These are phyloP conservation scores for Plagodis pulveraria DNA, from an alignment of 2,888 invertebrate species.

Conservation along the genomic window DNA sequence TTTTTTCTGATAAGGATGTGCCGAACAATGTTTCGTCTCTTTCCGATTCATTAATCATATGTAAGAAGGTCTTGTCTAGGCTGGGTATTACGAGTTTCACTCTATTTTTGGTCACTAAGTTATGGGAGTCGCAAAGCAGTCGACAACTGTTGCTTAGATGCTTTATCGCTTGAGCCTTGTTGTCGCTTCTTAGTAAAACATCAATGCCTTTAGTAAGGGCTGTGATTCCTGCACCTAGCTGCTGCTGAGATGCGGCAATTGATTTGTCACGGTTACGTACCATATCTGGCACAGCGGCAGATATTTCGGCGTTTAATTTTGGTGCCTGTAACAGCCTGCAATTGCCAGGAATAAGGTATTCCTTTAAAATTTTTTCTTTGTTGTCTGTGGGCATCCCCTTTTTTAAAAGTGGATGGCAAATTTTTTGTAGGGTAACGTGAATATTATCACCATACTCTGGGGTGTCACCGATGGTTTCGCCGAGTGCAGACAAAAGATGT, in stretches of 20 bases:
- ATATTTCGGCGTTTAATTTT: slow-evolving; percentile 9
- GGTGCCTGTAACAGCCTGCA: slow-evolving; percentile 12
- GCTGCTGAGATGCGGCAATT: slow-evolving; percentile 1
- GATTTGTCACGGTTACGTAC: slow-evolving; percentile 9
- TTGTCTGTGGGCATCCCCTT: slow-evolving; percentile 1
- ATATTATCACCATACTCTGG: slow-evolving; percentile 9
- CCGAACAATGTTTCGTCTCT: slow-evolving; percentile 1
- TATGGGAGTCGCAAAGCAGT: slow-evolving; percentile 2
- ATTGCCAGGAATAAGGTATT: slow-evolving; percentile 12
- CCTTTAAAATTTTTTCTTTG: slow-evolving; percentile 1
- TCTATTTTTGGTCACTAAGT: too few relatives aligned
- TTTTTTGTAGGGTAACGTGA: slow-evolving; percentile 3
- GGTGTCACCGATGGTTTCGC: slow-evolving; percentile 7
- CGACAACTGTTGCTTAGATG: slow-evolving; percentile 11
- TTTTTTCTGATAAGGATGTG: slow-evolving; percentile 15
- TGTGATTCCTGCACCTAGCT: slow-evolving; percentile 7
- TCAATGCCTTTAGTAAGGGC: slow-evolving; percentile 12
- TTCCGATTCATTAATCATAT: slow-evolving; percentile 20
- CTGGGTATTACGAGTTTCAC: slow-evolving; percentile 11
- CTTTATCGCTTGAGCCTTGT: slow-evolving; percentile 5
- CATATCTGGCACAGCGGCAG: slow-evolving; percentile 9
- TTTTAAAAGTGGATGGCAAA: slow-evolving; percentile 5
- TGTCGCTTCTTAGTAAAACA: slow-evolving; percentile 6
- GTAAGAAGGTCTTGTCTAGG: slow-evolving; percentile 22
- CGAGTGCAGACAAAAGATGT: slow-evolving; percentile 3